A percentile compares a stretch with the other conserved stretches of the same genome.
phyloP scores from a whole-genome alignment of 2,113 vertebrate genomes.

The Rhabdomys dilectus region DNA sequence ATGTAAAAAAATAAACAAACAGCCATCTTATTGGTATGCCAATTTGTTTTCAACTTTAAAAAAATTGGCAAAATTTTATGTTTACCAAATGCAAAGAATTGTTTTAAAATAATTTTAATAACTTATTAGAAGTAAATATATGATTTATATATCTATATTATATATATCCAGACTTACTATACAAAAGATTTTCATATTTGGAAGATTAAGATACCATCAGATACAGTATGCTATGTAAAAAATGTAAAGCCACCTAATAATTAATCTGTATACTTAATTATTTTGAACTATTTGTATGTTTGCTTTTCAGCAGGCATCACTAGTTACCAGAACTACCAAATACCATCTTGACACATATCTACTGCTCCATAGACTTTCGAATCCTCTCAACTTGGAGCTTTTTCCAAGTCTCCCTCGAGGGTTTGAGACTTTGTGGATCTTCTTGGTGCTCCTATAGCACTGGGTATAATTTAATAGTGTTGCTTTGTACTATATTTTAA shows the following conservation, averaged over 20 bases:
- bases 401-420: background rate
- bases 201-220: background rate
- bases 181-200: background rate
- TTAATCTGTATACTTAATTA: background rate
- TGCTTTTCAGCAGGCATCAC: background rate
- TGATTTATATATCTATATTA: background rate
- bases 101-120: background rate
- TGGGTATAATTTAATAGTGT: background rate
- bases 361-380: background rate
- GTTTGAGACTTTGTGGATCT: background rate
- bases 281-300: background rate
- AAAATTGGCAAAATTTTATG: background rate
- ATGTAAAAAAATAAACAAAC: background rate
- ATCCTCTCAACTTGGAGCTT: background rate
- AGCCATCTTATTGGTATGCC: fast-evolving
- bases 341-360: background rate
- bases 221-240: background rate
- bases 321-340: background rate
- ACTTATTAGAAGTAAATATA: background rate
- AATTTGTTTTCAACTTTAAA: background rate
- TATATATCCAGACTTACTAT: background rate
- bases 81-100: background rate
- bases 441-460: background rate
- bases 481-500: background rate
- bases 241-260: background rate